These are phyloP conservation scores for Coenonympha glycerion DNA, from an alignment of 2,888 invertebrate species.

Conservation along the genomic window DNA sequence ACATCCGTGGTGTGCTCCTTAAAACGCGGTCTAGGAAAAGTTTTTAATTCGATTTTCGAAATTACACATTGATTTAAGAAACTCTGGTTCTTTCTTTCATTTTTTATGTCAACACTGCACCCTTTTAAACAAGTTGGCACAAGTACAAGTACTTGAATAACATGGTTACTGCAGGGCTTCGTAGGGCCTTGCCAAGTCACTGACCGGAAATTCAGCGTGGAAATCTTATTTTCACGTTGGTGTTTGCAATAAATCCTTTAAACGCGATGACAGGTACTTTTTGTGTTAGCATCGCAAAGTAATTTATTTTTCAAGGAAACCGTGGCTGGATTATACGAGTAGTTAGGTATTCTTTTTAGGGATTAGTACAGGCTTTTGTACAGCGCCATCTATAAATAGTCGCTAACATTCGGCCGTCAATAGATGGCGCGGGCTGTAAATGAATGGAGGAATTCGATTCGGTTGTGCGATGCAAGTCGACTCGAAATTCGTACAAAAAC, in stretches of 20 bases:
- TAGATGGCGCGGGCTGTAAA: too few species aligned
- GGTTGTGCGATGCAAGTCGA: too few species aligned
- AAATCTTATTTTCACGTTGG: conserved; percentile 10
- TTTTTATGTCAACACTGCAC: conserved; percentile 1
- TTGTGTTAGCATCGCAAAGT: neutral
- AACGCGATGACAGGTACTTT: conserved; percentile 1
- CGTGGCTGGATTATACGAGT: neutral
- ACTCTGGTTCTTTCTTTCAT: neutral
- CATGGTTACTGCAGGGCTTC: conserved; percentile 11
- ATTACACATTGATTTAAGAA: neutral
- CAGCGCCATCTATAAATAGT: too few species aligned
- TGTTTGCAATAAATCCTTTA: conserved; percentile 3
- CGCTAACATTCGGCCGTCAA: too few species aligned
- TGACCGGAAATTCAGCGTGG: conserved; percentile 21
- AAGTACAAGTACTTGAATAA: conserved; percentile 4
- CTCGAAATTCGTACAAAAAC: too few species aligned
- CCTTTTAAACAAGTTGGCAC: conserved; percentile 22
- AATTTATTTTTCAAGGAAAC: neutral
- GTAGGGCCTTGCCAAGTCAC: conserved; percentile 20
- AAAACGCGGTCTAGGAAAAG: too few species aligned
- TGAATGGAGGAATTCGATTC: too few species aligned
- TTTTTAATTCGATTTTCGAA: neutral
- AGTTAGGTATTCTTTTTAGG: neutral
- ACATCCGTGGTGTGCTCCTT: too few species aligned
- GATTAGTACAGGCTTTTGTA: too few species aligned